Conservation (phyloP, 2,113 vertebrate species). For the Antechinus stuartii region DNA sequence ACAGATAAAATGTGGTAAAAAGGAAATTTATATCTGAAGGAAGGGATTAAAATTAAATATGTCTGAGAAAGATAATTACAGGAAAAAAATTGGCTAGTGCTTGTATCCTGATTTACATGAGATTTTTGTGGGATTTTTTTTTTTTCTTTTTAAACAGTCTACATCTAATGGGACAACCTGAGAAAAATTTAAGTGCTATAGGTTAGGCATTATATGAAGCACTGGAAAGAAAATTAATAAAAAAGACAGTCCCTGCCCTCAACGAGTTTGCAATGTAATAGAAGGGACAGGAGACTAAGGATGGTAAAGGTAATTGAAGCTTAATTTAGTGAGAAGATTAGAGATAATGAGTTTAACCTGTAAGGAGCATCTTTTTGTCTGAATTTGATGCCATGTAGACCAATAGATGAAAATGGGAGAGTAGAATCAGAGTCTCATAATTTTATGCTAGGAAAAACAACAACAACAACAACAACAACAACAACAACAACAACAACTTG, state of each 20-base stretch:
- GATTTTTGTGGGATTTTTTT: too few species aligned
- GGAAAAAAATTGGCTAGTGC: background rate
- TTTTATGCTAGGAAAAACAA: background rate
- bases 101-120: background rate
- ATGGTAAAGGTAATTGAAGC: background rate
- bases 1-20: background rate
- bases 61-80: background rate
- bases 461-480: too few species aligned
- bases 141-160: background rate
- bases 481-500: background rate
- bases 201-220: background rate
- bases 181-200: background rate
- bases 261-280: background rate
- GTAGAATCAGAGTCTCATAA: background rate
- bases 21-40: background rate
- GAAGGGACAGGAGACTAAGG: background rate
- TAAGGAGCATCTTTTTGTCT: background rate
- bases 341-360: background rate
- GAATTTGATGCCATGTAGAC: background rate
- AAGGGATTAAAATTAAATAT: background rate
- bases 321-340: background rate
- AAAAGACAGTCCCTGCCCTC: background rate
- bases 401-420: background rate
- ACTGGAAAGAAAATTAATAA: background rate
- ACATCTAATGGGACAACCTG: background rate